A percentile compares a stretch with the other conserved stretches of the same genome.
Conservation (phyloP, 2,113 vertebrate species). For the Spermophilus dauricus region DNA sequence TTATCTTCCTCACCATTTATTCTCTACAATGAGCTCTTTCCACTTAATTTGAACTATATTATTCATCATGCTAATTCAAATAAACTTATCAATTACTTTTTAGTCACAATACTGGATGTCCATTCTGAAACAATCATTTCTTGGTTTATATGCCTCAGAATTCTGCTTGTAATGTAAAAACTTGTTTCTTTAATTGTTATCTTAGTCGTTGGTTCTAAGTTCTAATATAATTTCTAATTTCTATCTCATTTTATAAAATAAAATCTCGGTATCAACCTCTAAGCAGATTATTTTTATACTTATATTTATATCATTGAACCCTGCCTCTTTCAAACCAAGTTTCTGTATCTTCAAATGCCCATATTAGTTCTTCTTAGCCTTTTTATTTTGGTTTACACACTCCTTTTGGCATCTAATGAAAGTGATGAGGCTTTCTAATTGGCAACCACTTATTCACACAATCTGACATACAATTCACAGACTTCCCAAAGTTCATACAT, state of each 20-base stretch:
- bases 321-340: neutral
- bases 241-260: neutral
- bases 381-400: slow-evolving; percentile 31
- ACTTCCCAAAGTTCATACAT: neutral
- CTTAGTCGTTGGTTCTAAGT: slow-evolving; percentile 19
- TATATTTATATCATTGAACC: slow-evolving; percentile 9
- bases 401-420: slow-evolving; percentile 35
- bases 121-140: slow-evolving; percentile 27
- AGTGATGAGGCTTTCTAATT: neutral
- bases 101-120: neutral
- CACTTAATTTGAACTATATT: neutral
- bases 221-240: slow-evolving; percentile 8
- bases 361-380: neutral
- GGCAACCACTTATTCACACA: neutral
- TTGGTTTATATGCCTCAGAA: slow-evolving; percentile 7
- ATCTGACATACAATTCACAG: slow-evolving; percentile 2
- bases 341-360: slow-evolving; percentile 27
- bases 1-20: neutral
- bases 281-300: slow-evolving; percentile 51
- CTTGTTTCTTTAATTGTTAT: neutral
- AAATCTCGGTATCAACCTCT: neutral
- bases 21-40: neutral
- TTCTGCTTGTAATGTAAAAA: slow-evolving; percentile 51
- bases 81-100: neutral
- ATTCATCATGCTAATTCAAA: slow-evolving; percentile 12